Base-by-base conservation (phyloP, 2,888 invertebrate species). In the Drosophila tripunctata region DNA sequence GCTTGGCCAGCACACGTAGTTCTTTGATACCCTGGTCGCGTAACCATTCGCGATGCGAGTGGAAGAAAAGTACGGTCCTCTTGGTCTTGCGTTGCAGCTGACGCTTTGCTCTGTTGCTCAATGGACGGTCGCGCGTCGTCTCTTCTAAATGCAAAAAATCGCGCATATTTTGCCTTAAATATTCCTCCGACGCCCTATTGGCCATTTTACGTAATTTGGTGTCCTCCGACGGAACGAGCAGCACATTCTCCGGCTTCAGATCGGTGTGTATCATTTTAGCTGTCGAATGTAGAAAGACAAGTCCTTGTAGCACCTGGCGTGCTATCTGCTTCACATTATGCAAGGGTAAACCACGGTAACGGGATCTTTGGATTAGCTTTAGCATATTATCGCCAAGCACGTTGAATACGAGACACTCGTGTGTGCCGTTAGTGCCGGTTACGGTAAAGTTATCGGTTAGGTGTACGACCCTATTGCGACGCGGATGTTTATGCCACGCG, bases 401-500 rank as follows among this genome's bases (percentile, higher is more conserved):
- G 93, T 99, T 98, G 92, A 99, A 98, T 81, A 99, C 98, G 97
- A 99, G 98, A 91, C 99, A 99, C 82, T 98, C 96, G 93, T 99
- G 99, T 47, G 96, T 96, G 65, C 99, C 99, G 93, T 99, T 98
- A 41, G 98, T 95, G 83, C 99, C 99, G 75, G 96, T 96, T 85
- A 99, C 97, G 92, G 97, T 97, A 92, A 99, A 99, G 92, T 98
- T 98, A 92, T 99, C 99, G 77, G 99, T 93, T 81, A 99, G 93
- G 92, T 98, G 98, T 79, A 99, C 99, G 75, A 98, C 97, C 92
- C 98, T 97, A 90, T 97, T 96, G 86, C 98, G 94, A 91, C 96
- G 96, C n/a, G 96, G 96, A 93, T 99, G 98, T 65, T 96, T 92
- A 97, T 98, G 80, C 96, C 95, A 88, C 86, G 98, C 96, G 71